phyloP scores from a whole-genome alignment of 2,113 vertebrate species.

The Raja brachyura region DNA sequence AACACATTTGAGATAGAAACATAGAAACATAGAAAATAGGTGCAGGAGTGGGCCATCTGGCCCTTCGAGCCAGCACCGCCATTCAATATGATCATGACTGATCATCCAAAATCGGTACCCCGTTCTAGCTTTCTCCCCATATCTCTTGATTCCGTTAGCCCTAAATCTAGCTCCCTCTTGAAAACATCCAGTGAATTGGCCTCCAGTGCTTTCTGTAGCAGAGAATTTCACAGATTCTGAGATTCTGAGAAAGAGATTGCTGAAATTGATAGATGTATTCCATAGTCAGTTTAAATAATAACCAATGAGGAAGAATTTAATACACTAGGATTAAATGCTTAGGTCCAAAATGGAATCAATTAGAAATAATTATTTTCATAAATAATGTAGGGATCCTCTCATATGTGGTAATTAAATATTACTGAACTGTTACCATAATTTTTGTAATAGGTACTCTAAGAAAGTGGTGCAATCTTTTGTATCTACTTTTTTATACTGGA shows the following conservation, averaged over 20 bases:
- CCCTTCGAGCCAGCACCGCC: too few species aligned
- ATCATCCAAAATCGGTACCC: too few species aligned
- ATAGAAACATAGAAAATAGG: too few species aligned
- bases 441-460: not conserved
- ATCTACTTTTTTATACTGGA: not conserved
- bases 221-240: too few species aligned
- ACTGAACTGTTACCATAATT: constrained; percentile 1
- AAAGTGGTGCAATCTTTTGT: not conserved
- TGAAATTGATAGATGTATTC: not conserved
- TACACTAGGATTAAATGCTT: not conserved
- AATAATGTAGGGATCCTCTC: not conserved
- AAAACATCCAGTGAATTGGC: too few species aligned
- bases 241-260: not conserved
- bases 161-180: too few species aligned
- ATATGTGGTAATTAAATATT: not conserved
- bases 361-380: not conserved
- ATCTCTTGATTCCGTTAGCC: too few species aligned
- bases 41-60: too few species aligned
- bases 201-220: too few species aligned
- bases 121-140: too few species aligned
- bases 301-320: not conserved
- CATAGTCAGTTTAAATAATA: not conserved
- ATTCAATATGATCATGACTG: too few species aligned
- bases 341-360: constrained; percentile 16
- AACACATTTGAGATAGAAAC: not conserved